phyloP scores from a whole-genome alignment of 2,113 vertebrate genomes.

The Stegastes partitus region DNA sequence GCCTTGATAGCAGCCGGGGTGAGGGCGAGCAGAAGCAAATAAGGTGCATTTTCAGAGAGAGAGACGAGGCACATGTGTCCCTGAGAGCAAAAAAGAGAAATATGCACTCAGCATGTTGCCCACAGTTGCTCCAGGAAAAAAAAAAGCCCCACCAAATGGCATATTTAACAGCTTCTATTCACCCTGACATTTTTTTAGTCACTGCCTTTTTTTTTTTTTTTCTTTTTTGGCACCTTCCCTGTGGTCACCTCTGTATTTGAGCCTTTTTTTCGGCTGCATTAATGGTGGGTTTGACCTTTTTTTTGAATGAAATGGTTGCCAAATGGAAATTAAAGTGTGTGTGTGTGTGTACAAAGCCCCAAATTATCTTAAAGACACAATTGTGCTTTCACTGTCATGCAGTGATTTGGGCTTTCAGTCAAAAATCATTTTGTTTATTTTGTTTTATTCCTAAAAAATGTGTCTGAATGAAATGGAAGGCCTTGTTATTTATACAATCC shows the following conservation, averaged over 20 bases:
- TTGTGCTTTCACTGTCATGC: neutral
- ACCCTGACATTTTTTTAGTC: slow-evolving; percentile 65
- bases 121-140: slow-evolving; percentile 31
- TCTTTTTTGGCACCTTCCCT: slow-evolving; percentile 31
- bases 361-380: neutral
- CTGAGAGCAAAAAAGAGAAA: slow-evolving; percentile 40
- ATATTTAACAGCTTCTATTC: slow-evolving; percentile 66
- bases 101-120: slow-evolving; percentile 52
- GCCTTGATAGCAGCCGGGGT: slow-evolving; percentile 4
- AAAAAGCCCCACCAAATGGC: slow-evolving; percentile 53
- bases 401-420: neutral
- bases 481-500: too few species aligned
- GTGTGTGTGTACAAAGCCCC: slow-evolving; percentile 25
- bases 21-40: slow-evolving; percentile 1
- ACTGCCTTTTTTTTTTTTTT: slow-evolving; percentile 14
- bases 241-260: slow-evolving; percentile 53
- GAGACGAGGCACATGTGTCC: slow-evolving; percentile 3
- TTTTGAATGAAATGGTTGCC: slow-evolving; percentile 45
- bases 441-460: too few species aligned
- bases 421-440: neutral
- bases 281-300: slow-evolving; percentile 63
- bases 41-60: slow-evolving; percentile 27
- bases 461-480: too few species aligned
- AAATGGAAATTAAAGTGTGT: slow-evolving; percentile 33
- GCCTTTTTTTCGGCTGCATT: slow-evolving; percentile 32